Evolutionary conservation across 2,113 vertebrate genomes (phyloP).

Genomic region (Tachysurus vachellii): DNA sequence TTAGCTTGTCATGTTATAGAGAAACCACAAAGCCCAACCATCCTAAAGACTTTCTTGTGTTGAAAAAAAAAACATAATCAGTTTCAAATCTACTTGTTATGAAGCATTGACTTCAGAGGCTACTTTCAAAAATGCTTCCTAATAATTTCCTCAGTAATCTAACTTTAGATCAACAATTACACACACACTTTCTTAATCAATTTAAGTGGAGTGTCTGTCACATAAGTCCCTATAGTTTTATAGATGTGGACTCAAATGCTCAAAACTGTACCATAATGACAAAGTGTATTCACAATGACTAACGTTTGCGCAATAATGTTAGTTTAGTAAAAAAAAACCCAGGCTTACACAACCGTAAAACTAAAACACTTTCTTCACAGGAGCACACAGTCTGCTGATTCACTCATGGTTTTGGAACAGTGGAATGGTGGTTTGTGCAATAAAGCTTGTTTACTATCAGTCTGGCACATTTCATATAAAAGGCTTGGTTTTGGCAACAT

Average conservation of each 20-base stretch:
- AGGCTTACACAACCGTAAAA: neutral
- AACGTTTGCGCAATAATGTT: neutral
- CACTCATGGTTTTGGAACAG: neutral
- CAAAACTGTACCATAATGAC: no score
- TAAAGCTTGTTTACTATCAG: neutral
- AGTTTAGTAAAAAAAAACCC: neutral
- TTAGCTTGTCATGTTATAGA: neutral
- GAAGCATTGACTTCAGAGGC: no score
- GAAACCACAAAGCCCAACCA: neutral
- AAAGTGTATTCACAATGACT: neutral
- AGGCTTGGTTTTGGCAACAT: neutral
- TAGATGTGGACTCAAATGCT: neutral
- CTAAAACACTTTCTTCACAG: neutral
- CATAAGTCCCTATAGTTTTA: no score
- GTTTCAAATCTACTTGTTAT: no score
- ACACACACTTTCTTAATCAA: no score
- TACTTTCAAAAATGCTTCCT: no score
- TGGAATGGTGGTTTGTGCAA: neutral
- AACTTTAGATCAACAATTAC: no score
- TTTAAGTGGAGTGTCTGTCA: no score
- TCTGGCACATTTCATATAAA: neutral
- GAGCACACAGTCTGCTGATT: constrained; percentile 7
- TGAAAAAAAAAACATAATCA: no score
- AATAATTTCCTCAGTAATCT: no score
- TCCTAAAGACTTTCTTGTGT: no score